Conservation (phyloP, 2,113 vertebrate genomes). For the Mobula birostris region DNA sequence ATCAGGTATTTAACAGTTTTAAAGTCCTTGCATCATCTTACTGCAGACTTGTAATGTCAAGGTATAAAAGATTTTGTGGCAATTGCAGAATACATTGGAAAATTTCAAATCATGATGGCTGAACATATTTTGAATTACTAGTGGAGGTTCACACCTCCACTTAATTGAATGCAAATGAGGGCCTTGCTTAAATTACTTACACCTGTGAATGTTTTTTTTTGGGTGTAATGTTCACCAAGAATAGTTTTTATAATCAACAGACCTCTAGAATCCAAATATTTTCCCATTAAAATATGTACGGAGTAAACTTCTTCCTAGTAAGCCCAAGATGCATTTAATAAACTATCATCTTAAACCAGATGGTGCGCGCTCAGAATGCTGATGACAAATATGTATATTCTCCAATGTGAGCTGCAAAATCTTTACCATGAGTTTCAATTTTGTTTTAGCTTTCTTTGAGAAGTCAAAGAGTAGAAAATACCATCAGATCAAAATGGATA, state of each 20-base stretch:
- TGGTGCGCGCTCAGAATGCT: background rate
- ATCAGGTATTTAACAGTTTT: background rate
- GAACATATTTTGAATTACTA: background rate
- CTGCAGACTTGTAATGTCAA: background rate
- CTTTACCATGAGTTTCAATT: background rate
- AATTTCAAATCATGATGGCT: background rate
- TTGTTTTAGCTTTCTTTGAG: background rate
- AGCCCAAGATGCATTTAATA: background rate
- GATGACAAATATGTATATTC: background rate
- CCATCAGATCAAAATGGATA: background rate
- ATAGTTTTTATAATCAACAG: background rate
- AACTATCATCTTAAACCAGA: background rate
- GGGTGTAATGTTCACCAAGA: background rate
- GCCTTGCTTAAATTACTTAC: slow-evolving; percentile 18
- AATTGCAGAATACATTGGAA: background rate
- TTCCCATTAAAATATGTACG: background rate
- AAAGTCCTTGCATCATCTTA: slow-evolving; percentile 7
- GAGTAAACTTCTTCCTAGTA: background rate
- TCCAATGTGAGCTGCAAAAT: background rate
- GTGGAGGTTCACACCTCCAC: background rate
- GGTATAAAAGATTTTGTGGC: background rate
- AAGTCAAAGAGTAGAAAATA: background rate
- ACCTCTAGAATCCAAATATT: background rate
- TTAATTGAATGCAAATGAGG: slow-evolving; percentile 7
- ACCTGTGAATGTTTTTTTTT: background rate